Evolutionary conservation across 2,797 vertebrate species (phyloP).

Genomic region (Tapera naevia): DNA sequence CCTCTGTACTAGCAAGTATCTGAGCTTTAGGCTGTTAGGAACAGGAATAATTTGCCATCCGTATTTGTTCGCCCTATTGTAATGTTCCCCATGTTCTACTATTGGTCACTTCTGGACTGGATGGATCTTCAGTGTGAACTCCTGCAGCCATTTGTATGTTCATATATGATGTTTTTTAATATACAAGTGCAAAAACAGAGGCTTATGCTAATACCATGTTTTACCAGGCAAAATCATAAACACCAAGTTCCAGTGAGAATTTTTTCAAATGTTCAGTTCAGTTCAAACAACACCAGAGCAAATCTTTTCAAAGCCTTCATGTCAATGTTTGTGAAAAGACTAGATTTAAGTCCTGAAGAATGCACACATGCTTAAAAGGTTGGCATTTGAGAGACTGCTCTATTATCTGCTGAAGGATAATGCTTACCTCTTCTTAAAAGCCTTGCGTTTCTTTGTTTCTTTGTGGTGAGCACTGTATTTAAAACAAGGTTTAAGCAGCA

Average conservation of each 20-base stretch:
- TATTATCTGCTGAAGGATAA: rapidly evolving
- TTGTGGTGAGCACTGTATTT: background rate
- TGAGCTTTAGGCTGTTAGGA: background rate
- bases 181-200: background rate
- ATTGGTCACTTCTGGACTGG: background rate
- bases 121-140: background rate
- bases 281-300: background rate
- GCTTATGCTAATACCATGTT: background rate
- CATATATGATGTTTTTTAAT: background rate
- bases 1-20: background rate
- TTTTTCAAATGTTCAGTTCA: background rate
- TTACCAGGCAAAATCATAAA: background rate
- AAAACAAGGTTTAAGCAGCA: background rate
- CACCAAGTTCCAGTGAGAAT: background rate
- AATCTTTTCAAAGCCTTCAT: background rate
- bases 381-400: background rate
- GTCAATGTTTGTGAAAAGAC: background rate
- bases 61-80: background rate
- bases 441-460: background rate
- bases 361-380: rapidly evolving
- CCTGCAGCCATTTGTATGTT: background rate
- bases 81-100: background rate
- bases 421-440: background rate
- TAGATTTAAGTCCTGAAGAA: background rate
- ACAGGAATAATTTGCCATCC: background rate